Base-by-base conservation (phyloP, 2,888 invertebrate genomes). In the Ypsolopha scabrella region DNA sequence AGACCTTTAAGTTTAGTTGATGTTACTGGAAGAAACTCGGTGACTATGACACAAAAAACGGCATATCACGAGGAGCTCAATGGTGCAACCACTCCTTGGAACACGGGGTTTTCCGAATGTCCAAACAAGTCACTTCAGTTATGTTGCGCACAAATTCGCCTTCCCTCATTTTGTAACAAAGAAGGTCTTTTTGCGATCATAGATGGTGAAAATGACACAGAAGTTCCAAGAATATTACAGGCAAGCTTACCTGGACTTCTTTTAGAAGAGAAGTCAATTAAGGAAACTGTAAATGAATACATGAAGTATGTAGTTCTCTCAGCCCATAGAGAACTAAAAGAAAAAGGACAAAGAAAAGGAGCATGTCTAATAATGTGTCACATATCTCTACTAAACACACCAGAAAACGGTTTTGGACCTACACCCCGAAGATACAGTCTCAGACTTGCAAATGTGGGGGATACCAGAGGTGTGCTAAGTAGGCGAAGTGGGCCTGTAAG, bases 161-260 rank as follows among this genome's bases (percentile, higher is more conserved):
- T 94, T 54, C 92, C 93, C 10, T 89, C 91, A 1, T 94, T 94
- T 73, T 94, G 93, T 69, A 93, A 93, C 61, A 90, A 90, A 45
- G 94, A 94, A 79, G 94, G 93, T 0, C 82, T 95, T 0, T 93
- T 95, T 65, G 95, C 94, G 24, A 90, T 95, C 61, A 94, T 95
- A 62, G 95, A 95, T 64, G 93, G 93, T 1, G 92, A 91, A 68
- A 89, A 89, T n/a, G 91, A 91, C 63, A 90, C 88, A 48, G 90
- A 91, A 64, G 88, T 92, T 34, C 92, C 93, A 1, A 87, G 87
- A 65, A 88, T 91, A 39, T 85, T 95, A 54, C 92, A 93, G 55
- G 91, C 92, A 60, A 88, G 91, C 54, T 90, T 94, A 55, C 95
- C 95, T 0, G 91, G 93, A n/a, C 88, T 95, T 33, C 76, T 95